Base-by-base conservation (phyloP, 1,140 invertebrate species). In the Sarcophaga bullata region DNA sequence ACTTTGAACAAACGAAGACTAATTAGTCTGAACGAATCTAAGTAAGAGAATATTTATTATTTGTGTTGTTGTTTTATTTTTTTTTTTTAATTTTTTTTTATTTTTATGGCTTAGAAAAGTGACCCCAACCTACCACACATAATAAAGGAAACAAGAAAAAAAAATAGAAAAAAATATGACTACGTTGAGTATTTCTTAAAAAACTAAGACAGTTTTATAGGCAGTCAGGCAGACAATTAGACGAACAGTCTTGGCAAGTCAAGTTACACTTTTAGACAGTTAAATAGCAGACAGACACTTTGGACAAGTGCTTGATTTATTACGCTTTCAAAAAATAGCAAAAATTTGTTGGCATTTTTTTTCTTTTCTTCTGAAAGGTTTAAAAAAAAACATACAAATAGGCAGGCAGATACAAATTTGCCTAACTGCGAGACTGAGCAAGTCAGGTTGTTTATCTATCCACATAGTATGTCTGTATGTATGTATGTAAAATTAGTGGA, bases 221-320 rank as follows among this genome's bases (percentile, higher is more conserved):
- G 73, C 19, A 80, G 75, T 49, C 37, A 62, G 48, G 80, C 82
- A 80, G 58, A 83, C 54, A 68, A 62, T 54, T 37, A 80, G 78
- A 80, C 78, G 25, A 58, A 13, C 54, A 13, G 54, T 19, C 62
- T 37, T 68, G 62, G 62, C n/a, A 17, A 68, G 25, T 37, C 25
- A 37, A 37, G 25, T 37, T 37, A 37, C 25, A 37, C 25, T 37
- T 37, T 37, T 37, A 37, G 25, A 37, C 25, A 37, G 25, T 37
- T 37, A 37, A 37, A 37, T 37, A 37, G 25, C 25, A 37, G 54
- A 80, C 37, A 49, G 78, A 52, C 49, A 80, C 75, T 78, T 80
- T 78, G 73, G 80, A 81, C 73, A 68, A 81, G 82, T 81, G 73
- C 73, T 78, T 83, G 82, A 83, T 83, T 83, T 83, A 83, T 81